Evolutionary conservation across 2,113 vertebrate genomes (phyloP).

Genomic region (Proterorhinus semilunaris): DNA sequence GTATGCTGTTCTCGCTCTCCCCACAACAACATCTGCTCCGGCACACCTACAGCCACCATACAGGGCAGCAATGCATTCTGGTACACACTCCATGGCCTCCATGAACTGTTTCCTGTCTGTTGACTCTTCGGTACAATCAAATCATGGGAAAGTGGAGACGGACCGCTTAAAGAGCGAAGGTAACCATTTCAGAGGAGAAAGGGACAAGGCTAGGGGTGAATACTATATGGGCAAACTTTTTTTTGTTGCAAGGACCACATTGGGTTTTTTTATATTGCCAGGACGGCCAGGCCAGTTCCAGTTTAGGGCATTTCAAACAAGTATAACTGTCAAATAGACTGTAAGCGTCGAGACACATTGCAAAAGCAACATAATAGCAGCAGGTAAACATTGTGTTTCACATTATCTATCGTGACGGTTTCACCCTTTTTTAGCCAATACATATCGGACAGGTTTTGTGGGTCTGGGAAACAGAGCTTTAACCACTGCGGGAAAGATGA

Average conservation of each 20-base stretch:
- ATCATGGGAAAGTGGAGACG: constrained; percentile 21
- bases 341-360: too few species aligned
- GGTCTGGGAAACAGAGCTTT: constrained; percentile 29
- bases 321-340: too few species aligned
- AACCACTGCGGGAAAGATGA: background rate
- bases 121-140: background rate
- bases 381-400: too few species aligned
- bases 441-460: too few species aligned
- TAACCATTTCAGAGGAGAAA: constrained; percentile 51
- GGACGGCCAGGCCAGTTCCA: too few species aligned
- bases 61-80: constrained; percentile 4
- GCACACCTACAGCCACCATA: constrained; percentile 13
- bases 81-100: constrained; percentile 28
- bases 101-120: background rate
- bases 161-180: constrained; percentile 32
- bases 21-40: constrained; percentile 56
- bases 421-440: too few species aligned
- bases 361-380: too few species aligned
- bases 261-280: too few species aligned
- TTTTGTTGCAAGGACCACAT: too few species aligned
- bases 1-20: constrained; percentile 60
- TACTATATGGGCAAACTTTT: too few species aligned
- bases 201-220: background rate
- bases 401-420: too few species aligned
- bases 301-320: too few species aligned